Evolutionary conservation across 2,888 invertebrate genomes (phyloP), one percentile per base, ranked within the genome.

Genomic region (Nesidiocoris tenuis): DNA sequence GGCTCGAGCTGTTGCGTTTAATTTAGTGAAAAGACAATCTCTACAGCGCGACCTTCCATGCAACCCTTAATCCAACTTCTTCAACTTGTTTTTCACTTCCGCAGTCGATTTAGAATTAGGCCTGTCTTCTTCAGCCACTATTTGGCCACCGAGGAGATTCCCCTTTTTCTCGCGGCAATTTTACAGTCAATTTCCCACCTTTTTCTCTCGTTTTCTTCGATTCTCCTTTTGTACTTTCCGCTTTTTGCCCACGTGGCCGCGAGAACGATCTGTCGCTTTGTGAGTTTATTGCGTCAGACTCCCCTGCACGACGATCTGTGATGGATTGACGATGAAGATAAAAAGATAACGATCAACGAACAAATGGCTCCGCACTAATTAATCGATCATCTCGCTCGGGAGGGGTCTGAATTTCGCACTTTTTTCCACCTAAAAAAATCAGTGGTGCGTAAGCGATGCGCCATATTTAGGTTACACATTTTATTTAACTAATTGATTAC

Each of bases 151-250:
- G 56, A 55, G 56, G 56, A 68, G 57, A 24, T 56, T 55, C 12
- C 56, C 56, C 19, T 56, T 56, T 54, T 57, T 56, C 56, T 56
- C 22, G 55, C 56, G 57, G 67, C 25, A 68, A 68, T 68, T 68
- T 68, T 68, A 68, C 67, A 68, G 67, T 68, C 67, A 56, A 68
- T 68, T 68, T 68, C 17, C 67, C 56, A n/a, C n/a, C n/a, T n/a
- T n/a, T n/a, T n/a, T n/a, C n/a, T n/a, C n/a, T n/a, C n/a, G n/a
- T 56, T 56, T 19, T 17, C 1, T 21, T 55, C 57, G 22, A 18
- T 22, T 68, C 23, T 54, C 56, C 67, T 17, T 68, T 56, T 65
- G 55, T 68, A 55, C 25, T 56, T 24, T 56, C 23, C 2, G 65
- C 1, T 18, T 56, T 65, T 64, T 56, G 56, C 67, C n/a, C 67